Base-by-base conservation (phyloP, 2,888 invertebrate genomes). In the Drosophila aldrichi region DNA sequence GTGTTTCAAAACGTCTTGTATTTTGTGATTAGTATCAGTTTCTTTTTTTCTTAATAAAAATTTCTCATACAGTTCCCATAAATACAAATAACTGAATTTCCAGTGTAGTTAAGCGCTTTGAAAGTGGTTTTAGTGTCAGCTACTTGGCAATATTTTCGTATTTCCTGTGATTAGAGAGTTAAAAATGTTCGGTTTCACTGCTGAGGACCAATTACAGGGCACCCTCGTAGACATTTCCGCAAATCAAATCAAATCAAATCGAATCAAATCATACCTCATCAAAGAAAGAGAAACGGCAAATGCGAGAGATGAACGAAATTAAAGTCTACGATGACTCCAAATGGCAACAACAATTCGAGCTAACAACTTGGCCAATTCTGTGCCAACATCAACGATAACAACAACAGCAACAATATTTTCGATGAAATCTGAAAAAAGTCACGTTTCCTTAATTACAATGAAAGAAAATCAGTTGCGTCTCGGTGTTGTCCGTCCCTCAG, bases 401-500 rank as follows among this genome's bases (percentile, higher is more conserved):
- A 29, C 40, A 32, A 41, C 44, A 20, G 20, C 70, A 66, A 43
- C 69, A 65, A 64, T 9, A 65, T 65, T 67, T 81, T 81, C 73
- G 89, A 84, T 88, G 77, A 78, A 88, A 87, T 82, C 86, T 77
- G 72, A 72, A 84, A 85, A 86, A 87, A 87, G 86, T 87, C 86
- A 87, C 86, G 86, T 87, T 87, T 84, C 86, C 89, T 82, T 87
- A 87, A 87, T 87, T 87, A 87, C 89, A 88, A 77, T 87, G 70
- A 70, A 77, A 79, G 87, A 86, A 86, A 86, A 83, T 63, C 73
- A 76, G 74, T 74, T 79, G 79, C 57, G 67, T 60, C 59, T 73
- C 51, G 56, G 34, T 29, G 40, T 20, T 29, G 36, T 22, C 32
- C 25, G 41, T 22, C 18, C 3, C 22, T 7, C 25, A 10, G 18